Base-by-base conservation (phyloP, 2,113 vertebrate species). In the Tricholaema leucomelas region DNA sequence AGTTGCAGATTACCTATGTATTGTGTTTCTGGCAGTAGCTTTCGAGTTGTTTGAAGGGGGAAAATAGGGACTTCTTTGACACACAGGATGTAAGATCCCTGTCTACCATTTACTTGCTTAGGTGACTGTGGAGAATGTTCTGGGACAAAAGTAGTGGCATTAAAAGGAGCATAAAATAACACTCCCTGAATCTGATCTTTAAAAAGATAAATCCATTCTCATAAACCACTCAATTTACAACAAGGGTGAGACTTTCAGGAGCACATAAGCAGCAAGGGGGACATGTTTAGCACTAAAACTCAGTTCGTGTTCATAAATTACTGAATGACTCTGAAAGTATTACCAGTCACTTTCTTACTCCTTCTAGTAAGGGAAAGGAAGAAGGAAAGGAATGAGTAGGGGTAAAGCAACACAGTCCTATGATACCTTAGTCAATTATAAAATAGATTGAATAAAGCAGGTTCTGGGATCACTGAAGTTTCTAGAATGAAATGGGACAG, bases 121-220 rank as follows among this genome's bases (percentile, higher is more conserved):
- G 88, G 89, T 92, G 91, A 94, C 86, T 86, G 75, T 85, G 79
- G 85, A 94, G 75, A 95, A 89, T 85, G 95, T 95, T 87, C 77
- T 89, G 91, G 85, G 35, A 80, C 59, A 91, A 89, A 95, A 95
- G 55, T 81, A 59, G 28, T 81, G 46, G 35, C 82, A 82, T 93
- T 96, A 78, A 52, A 90, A 91, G 72, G 10, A 80, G 30, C 38
- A 48, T 81, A 76, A 65, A 66, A 85, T 85, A 86, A 90, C 94
- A 88, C 31, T 95, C 55, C 33, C 50, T 65, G 54, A 90, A 91
- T 74, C 65, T 64, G 76, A 88, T 76, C 91, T 74, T 50, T 28
- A 76, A 50, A 86, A 91, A 70, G 50, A 93, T 36, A 23, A 15
- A 91, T 59, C 87, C 54, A 12, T 78, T 90, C 88, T 74, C 35